A percentile compares a stretch with the other conserved stretches of the same genome.
Evolutionary conservation across 2,797 vertebrate species (phyloP).

Genomic region (Arrhamphus sclerolepis): DNA sequence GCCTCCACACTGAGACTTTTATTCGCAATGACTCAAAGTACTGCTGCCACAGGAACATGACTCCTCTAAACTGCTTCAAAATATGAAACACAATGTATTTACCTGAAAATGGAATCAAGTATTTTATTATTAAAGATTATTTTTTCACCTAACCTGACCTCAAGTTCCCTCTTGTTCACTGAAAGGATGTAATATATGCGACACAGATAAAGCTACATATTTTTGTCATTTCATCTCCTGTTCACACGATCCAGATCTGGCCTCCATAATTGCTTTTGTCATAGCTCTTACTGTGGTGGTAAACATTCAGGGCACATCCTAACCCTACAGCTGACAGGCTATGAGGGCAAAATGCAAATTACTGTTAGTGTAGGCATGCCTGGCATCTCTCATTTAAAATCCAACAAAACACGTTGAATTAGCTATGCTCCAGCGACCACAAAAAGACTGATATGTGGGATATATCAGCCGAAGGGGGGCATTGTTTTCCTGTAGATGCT

Average conservation of each 20-base stretch:
- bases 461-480: slow-evolving; percentile 42
- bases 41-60: slow-evolving; percentile 3
- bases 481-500: slow-evolving; percentile 13
- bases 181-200: slow-evolving; percentile 27
- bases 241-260: slow-evolving; percentile 20
- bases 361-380: slow-evolving; percentile 60
- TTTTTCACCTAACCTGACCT: too few relatives aligned
- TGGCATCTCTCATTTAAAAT: slow-evolving; percentile 63
- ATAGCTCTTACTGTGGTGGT: slow-evolving; percentile 33
- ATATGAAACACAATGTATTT: slow-evolving; percentile 33
- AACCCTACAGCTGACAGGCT: slow-evolving; percentile 34
- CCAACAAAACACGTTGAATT: slow-evolving; percentile 63
- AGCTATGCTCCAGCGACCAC: slow-evolving; percentile 49
- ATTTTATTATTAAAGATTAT: too few relatives aligned
- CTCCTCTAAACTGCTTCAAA: slow-evolving; percentile 20
- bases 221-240: neutral
- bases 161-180: slow-evolving; percentile 12
- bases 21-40: slow-evolving; percentile 9
- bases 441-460: slow-evolving; percentile 55
- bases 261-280: slow-evolving; percentile 41
- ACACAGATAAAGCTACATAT: slow-evolving; percentile 9
- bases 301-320: slow-evolving; percentile 41
- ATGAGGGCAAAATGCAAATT: slow-evolving; percentile 68
- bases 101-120: slow-evolving; percentile 6
- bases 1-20: slow-evolving; percentile 29